Evolutionary conservation across 2,888 invertebrate species (phyloP).

Genomic region (Sminthurides aquaticus): DNA sequence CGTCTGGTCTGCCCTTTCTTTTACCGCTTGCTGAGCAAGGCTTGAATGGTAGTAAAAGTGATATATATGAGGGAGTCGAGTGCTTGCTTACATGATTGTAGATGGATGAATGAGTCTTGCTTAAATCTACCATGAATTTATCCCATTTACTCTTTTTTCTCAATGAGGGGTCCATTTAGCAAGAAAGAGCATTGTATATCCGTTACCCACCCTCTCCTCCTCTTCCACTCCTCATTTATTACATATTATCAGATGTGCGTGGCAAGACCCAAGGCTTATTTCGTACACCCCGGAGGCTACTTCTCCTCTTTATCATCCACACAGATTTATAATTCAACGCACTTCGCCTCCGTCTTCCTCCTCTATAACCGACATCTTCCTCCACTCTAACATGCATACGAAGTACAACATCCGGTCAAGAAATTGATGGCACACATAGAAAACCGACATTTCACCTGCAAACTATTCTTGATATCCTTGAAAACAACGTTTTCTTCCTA

Average conservation of each 20-base stretch:
- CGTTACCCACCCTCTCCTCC: not conserved
- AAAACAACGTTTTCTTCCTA: too few relatives aligned
- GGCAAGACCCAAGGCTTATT: too few relatives aligned
- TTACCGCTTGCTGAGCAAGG: not conserved
- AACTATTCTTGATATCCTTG: not conserved
- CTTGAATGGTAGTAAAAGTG: too few relatives aligned
- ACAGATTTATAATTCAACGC: not conserved
- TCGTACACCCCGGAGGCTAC: too few relatives aligned
- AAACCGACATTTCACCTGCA: not conserved
- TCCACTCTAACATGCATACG: too few relatives aligned
- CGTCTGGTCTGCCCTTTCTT: not conserved
- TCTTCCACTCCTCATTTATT: not conserved
- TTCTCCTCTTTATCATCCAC: not conserved
- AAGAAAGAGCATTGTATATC: constrained; percentile 2
- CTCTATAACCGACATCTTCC: too few relatives aligned
- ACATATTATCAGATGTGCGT: not conserved
- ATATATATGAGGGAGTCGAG: not conserved
- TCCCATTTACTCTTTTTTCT: not conserved
- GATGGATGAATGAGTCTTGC: not conserved
- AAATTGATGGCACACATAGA: too few relatives aligned
- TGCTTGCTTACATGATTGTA: not conserved
- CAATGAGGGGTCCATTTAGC: constrained; percentile 7
- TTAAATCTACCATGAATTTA: constrained; percentile 5
- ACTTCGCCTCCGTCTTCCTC: not conserved
- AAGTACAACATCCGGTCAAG: not conserved